These are phyloP conservation scores for Anoplius nigerrimus DNA, from an alignment of 2,888 invertebrate species.

Conservation along the genomic window DNA sequence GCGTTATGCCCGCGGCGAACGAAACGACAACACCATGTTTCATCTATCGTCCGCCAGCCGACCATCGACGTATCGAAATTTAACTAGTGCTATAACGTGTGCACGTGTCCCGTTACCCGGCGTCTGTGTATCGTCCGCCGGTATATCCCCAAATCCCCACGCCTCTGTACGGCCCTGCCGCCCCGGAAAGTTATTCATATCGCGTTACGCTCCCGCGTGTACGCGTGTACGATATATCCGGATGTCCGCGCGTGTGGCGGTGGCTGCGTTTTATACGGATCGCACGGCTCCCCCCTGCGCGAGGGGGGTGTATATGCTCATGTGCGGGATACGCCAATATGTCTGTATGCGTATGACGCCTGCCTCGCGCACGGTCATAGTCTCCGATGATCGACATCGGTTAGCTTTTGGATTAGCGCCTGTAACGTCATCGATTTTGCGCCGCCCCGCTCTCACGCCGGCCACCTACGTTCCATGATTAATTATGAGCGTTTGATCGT, in stretches of 20 bases:
- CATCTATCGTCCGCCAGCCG: conserved; percentile 47
- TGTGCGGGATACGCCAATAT: too few relatives aligned
- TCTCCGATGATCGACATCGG: conserved; percentile 27
- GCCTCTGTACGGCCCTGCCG: conserved; percentile 6
- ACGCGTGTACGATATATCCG: conserved; percentile 11
- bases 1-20: conserved; percentile 53
- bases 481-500: conserved; percentile 22
- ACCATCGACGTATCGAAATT: conserved; percentile 54
- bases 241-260: conserved; percentile 19
- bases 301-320: too few relatives aligned
- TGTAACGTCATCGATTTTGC: conserved; percentile 32
- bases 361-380: conserved; percentile 6
- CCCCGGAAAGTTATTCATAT: conserved; percentile 32
- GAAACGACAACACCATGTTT: conserved; percentile 55
- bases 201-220: conserved; percentile 17
- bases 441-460: not conserved
- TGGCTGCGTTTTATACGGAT: conserved; percentile 24
- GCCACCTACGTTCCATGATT: conserved; percentile 6
- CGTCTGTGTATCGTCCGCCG: too few relatives aligned
- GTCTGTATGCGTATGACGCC: conserved; percentile 18
- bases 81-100: conserved; percentile 41
- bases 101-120: not conserved
- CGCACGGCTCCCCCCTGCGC: too few relatives aligned
- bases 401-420: conserved; percentile 42
- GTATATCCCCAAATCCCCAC: conserved; percentile 17